These are phyloP conservation scores for Aphis gossypii DNA, from an alignment of 1,140 invertebrate species.

Conservation along the genomic window DNA sequence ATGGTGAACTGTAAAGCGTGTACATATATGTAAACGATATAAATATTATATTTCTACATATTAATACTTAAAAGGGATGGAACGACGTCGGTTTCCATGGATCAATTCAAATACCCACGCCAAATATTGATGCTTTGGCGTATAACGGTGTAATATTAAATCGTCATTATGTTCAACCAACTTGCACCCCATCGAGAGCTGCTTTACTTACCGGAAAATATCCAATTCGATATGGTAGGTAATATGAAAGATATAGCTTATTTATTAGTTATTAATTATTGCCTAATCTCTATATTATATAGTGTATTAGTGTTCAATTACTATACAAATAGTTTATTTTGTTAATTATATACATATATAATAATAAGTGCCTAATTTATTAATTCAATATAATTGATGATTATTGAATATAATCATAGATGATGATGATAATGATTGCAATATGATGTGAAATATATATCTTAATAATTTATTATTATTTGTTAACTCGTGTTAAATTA, in stretches of 20 bases:
- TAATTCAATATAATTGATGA: too few relatives aligned
- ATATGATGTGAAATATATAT: too few relatives aligned
- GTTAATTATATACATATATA: too few relatives aligned
- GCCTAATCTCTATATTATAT: too few relatives aligned
- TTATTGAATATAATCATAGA: too few relatives aligned
- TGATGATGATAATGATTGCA: too few relatives aligned
- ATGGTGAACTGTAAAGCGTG: neutral
- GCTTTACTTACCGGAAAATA: constrained; percentile 72
- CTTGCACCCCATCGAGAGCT: constrained; percentile 71
- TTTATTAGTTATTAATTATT: neutral
- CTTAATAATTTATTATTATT: too few relatives aligned
- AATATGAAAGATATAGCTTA: constrained; percentile 57
- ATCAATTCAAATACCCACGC: constrained; percentile 72
- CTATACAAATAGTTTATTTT: too few relatives aligned
- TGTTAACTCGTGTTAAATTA: too few relatives aligned
- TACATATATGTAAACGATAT: neutral
- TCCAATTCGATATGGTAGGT: constrained; percentile 72
- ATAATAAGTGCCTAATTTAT: too few relatives aligned
- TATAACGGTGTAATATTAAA: constrained; percentile 71
- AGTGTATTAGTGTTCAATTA: too few relatives aligned
- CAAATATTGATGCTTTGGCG: constrained; percentile 73
- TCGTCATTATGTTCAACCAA: constrained; percentile 69
- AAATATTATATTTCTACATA: neutral
- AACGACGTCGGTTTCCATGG: constrained; percentile 79
- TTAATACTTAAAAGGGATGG: constrained; percentile 69